These are phyloP conservation scores for Tenodera sinensis DNA, from an alignment of 2,888 invertebrate genomes.

Conservation along the genomic window DNA sequence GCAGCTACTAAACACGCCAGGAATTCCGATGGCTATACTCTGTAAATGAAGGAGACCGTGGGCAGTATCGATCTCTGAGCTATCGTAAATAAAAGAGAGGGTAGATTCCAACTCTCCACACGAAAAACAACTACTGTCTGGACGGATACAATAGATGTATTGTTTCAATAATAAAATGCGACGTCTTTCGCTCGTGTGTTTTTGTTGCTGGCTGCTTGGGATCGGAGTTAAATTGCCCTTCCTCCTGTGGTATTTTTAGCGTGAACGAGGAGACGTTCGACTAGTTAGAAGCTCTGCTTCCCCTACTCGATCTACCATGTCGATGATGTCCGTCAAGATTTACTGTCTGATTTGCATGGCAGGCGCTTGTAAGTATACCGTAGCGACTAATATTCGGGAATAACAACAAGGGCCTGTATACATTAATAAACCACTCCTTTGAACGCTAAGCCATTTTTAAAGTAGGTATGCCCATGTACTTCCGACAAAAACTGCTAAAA, in stretches of 20 bases:
- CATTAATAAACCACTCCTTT: too few relatives aligned
- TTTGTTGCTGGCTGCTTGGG: neutral
- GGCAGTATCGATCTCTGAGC: neutral
- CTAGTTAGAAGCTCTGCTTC: neutral
- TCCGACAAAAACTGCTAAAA: too few relatives aligned
- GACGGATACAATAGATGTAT: conserved; percentile 2
- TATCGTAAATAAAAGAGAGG: conserved; percentile 8
- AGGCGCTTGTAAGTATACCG: neutral
- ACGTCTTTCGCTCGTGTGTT: neutral
- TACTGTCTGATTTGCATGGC: neutral
- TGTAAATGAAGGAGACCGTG: neutral
- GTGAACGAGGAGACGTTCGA: neutral
- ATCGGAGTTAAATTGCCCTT: neutral
- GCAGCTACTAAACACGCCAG: neutral
- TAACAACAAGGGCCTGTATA: neutral
- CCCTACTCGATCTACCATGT: neutral
- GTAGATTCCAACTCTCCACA: neutral
- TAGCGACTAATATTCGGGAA: neutral
- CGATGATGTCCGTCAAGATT: neutral
- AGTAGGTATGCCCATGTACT: too few relatives aligned
- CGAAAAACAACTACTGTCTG: conserved; percentile 1
- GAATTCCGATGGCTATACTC: neutral
- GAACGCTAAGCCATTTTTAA: too few relatives aligned
- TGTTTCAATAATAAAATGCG: conserved; percentile 13
- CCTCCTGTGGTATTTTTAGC: neutral